Base-by-base conservation (phyloP, 2,113 vertebrate genomes). In the Perca fluviatilis region DNA sequence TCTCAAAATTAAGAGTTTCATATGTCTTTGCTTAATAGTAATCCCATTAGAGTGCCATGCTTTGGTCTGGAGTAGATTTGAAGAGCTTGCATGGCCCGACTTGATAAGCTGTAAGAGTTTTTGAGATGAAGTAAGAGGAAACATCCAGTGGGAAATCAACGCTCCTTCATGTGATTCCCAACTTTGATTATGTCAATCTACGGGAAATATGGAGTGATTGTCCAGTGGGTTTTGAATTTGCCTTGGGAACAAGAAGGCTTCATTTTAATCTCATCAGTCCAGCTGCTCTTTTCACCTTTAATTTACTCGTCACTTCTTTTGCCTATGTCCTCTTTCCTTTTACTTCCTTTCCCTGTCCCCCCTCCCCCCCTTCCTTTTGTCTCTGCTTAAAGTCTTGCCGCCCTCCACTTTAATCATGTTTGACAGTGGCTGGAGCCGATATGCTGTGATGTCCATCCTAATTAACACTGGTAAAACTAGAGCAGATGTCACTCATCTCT, bases 401-500 rank as follows among this genome's bases (percentile, higher is more conserved):
- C 70, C 49, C 53, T 77, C 47, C 49, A 3, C 54, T 77, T 58
- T 84, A 73, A 89, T 86, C 77, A 54, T 47, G 82, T 80, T 82
- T 89, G 89, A 83, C 89, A 64, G 80, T 56, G 66, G 73, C 79
- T 72, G 66, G 12, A 61, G 74, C 66, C 66, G 74, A 81, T 76
- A 23, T 0, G 58, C 69, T 13, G 78, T 51, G 53, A 74, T 73
- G 80, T 91, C 90, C 83, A 23, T 88, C 78, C 57, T 61, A 74
- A 89, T 82, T 84, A 74, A 80, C 68, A 5, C 27, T 16, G 70
- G 51, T 66, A 74, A 85, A 75, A 67, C 49, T 49, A 36, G 57
- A 86, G 71, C 83, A 87, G 85, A 89, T 87, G 79, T 85, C 82
- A 75, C 66, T 80, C 82, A 72, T 76, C 72, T 64, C 62, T 62